A percentile compares a stretch with the other conserved stretches of the same genome.
phyloP scores from a whole-genome alignment of 2,113 vertebrate species.

The Lasiurus borealis region DNA sequence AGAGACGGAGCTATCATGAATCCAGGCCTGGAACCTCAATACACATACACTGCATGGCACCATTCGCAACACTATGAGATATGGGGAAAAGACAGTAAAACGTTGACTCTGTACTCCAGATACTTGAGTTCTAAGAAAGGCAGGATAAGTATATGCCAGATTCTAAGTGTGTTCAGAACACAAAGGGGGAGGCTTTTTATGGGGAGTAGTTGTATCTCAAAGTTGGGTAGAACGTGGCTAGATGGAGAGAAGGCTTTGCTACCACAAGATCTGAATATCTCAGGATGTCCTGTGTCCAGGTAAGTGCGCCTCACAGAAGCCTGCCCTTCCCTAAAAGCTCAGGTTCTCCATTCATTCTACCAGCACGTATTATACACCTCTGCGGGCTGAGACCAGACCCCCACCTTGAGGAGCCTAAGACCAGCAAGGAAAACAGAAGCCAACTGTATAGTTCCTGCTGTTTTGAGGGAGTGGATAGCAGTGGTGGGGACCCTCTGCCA shows the following conservation, averaged over 20 bases:
- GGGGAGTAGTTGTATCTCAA: neutral
- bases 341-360: neutral
- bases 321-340: neutral
- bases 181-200: neutral
- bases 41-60: accelerated
- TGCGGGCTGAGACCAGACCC: neutral
- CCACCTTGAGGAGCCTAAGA: neutral
- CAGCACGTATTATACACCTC: neutral
- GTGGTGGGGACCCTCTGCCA: neutral
- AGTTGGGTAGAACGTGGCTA: neutral
- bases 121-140: slow-evolving; percentile 8
- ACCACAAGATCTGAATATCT: neutral
- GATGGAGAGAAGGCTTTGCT: neutral
- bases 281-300: neutral
- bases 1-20: neutral
- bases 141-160: neutral
- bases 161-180: neutral
- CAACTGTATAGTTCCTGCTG: neutral
- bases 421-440: neutral
- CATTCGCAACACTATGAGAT: too few relatives aligned
- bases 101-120: neutral
- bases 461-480: neutral
- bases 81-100: neutral
- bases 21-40: neutral
- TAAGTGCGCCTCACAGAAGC: neutral